Percentiles rank a stretch among this genome's conserved stretches.
These are phyloP conservation scores for Lasiurus borealis DNA, from an alignment of 2,113 vertebrate species.

Conservation along the genomic window DNA sequence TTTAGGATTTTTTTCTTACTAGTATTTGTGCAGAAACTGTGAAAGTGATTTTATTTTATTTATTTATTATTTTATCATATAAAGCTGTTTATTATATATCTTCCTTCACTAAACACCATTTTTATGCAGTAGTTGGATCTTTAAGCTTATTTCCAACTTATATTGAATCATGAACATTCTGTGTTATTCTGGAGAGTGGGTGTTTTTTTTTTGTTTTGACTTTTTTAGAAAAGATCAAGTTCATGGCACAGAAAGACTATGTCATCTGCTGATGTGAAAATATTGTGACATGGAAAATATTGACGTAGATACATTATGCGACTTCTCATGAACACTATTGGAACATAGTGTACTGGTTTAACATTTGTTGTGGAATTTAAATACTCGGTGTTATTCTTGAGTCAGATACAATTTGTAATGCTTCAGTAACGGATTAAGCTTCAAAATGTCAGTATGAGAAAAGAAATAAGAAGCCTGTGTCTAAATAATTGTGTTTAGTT, in stretches of 20 bases:
- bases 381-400: constrained; percentile 30
- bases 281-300: neutral
- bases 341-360: constrained; percentile 55
- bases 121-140: neutral
- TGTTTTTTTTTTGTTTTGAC: neutral
- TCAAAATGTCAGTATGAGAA: neutral
- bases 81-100: neutral
- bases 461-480: constrained; percentile 1
- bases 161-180: constrained; percentile 9
- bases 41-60: constrained; percentile 36
- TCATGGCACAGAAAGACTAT: constrained; percentile 54
- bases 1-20: neutral
- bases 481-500: neutral
- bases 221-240: neutral
- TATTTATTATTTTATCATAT: neutral
- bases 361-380: constrained; percentile 43
- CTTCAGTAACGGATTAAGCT: constrained; percentile 12
- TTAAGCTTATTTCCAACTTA: constrained; percentile 5
- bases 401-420: neutral
- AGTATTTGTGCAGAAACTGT: neutral
- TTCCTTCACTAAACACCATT: neutral
- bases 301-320: constrained; percentile 49
- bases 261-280: constrained; percentile 62
- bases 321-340: constrained; percentile 47
- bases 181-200: neutral